These are phyloP conservation scores for Dorcus hopei DNA, from an alignment of 2,888 invertebrate species.

Conservation along the genomic window DNA sequence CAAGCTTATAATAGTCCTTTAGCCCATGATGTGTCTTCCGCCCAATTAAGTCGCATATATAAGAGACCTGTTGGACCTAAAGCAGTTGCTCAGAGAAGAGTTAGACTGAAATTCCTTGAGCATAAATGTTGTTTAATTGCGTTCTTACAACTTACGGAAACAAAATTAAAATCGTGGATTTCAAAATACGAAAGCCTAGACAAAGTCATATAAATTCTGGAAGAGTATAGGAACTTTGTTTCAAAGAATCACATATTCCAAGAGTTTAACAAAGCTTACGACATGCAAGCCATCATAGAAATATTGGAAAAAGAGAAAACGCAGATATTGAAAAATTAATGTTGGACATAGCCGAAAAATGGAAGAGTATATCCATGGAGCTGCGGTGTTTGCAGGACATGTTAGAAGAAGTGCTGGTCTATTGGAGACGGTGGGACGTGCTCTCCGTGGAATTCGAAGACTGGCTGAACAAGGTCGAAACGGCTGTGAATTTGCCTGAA, in stretches of 20 bases:
- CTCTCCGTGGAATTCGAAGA: constrained; percentile 70
- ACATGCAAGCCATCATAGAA: constrained; percentile 87
- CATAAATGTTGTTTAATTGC: constrained; percentile 92
- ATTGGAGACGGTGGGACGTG: constrained; percentile 80
- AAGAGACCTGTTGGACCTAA: constrained; percentile 72
- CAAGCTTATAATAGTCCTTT: constrained; percentile 67
- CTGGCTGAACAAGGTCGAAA: constrained; percentile 81
- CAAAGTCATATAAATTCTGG: constrained; percentile 76
- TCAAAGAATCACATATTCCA: constrained; percentile 91
- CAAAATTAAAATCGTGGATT: constrained; percentile 84
- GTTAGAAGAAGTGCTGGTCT: constrained; percentile 82
- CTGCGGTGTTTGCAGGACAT: constrained; percentile 86
- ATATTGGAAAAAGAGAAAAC: constrained; percentile 72
- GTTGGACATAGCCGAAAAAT: constrained; percentile 80
- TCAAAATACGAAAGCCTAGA: constrained; percentile 84
- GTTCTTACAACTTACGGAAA: constrained; percentile 86
- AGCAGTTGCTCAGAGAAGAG: constrained; percentile 78
- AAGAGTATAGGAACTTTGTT: constrained; percentile 88
- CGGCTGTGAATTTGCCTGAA: constrained; percentile 71
- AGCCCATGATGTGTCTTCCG: constrained; percentile 68
- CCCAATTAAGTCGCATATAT: constrained; percentile 80
- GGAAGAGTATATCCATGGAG: constrained; percentile 89
- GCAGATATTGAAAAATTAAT: constrained; percentile 79
- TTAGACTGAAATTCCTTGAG: constrained; percentile 84
- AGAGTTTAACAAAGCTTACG: constrained; percentile 89